phyloP scores from a whole-genome alignment of 2,888 invertebrate species.

The Crematogaster levior region DNA sequence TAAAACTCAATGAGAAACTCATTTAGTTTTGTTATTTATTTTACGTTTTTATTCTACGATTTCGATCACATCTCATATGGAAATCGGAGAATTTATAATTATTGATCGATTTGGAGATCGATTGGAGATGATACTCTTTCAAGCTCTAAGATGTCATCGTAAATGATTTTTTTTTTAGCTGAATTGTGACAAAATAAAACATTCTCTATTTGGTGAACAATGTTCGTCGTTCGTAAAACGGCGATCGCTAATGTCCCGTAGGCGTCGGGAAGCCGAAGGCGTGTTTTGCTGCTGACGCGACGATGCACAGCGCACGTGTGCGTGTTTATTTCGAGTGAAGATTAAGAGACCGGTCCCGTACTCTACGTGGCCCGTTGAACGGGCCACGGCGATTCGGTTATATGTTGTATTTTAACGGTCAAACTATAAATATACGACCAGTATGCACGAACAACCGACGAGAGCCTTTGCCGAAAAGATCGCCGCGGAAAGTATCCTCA shows the following conservation, averaged over 20 bases:
- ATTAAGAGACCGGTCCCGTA: constrained; percentile 71
- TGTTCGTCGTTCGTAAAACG: constrained; percentile 6
- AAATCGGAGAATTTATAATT: neutral
- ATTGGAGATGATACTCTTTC: neutral
- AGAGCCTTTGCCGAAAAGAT: constrained; percentile 36
- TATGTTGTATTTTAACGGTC: constrained; percentile 71
- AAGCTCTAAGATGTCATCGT: neutral
- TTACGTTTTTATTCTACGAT: neutral
- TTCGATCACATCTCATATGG: neutral
- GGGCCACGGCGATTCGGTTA: constrained; percentile 58
- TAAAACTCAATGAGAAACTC: too few species aligned
- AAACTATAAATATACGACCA: constrained; percentile 70
- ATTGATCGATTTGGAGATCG: neutral
- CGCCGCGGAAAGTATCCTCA: constrained; percentile 19
- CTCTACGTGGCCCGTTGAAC: constrained; percentile 60
- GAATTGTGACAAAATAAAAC: neutral
- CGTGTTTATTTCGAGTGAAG: constrained; percentile 73
- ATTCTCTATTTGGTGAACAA: constrained; percentile 4
- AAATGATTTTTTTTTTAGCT: neutral
- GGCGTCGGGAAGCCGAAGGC: neutral
- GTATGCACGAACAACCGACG: constrained; percentile 30
- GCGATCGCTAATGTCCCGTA: constrained; percentile 12
- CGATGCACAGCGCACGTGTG: constrained; percentile 42
- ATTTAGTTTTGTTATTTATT: constrained; percentile 8
- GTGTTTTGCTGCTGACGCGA: constrained; percentile 36